Evolutionary conservation across 2,113 vertebrate species (phyloP).

Genomic region (Sisor rabdophorus): DNA sequence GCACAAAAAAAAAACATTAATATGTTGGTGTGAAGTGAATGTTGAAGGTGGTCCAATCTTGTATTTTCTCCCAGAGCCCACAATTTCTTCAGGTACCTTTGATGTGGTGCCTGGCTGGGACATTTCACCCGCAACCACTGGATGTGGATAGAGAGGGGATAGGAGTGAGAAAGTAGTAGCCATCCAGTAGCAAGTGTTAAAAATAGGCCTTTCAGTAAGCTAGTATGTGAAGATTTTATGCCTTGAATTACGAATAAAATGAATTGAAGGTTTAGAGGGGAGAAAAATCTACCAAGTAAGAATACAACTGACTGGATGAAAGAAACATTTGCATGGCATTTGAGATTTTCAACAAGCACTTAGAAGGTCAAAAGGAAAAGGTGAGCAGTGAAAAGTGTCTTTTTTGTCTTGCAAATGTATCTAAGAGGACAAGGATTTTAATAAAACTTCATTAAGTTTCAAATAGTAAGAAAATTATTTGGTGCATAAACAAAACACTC

Average conservation of each 20-base stretch:
- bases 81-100: too few species aligned
- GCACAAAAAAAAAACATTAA: too few species aligned
- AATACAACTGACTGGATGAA: not conserved
- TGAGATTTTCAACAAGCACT: slow-evolving; percentile 15
- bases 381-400: slow-evolving; percentile 9
- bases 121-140: not conserved
- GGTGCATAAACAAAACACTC: not conserved
- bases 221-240: not conserved
- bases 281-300: not conserved
- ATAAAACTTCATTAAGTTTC: slow-evolving; percentile 1
- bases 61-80: too few species aligned
- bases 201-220: not conserved
- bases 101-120: not conserved
- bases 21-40: too few species aligned
- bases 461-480: not conserved
- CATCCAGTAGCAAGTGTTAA: not conserved
- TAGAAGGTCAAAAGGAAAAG: slow-evolving; percentile 20
- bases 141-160: not conserved
- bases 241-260: too few species aligned
- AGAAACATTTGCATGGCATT: slow-evolving; percentile 9
- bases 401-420: slow-evolving; percentile 19
- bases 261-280: not conserved
- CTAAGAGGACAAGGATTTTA: not conserved
- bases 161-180: not conserved
- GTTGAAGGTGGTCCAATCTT: too few species aligned